Percentiles rank a stretch among this genome's conserved stretches.
These are phyloP conservation scores for Neodontobutis hainanensis DNA, from an alignment of 2,113 vertebrate genomes.

Conservation along the genomic window DNA sequence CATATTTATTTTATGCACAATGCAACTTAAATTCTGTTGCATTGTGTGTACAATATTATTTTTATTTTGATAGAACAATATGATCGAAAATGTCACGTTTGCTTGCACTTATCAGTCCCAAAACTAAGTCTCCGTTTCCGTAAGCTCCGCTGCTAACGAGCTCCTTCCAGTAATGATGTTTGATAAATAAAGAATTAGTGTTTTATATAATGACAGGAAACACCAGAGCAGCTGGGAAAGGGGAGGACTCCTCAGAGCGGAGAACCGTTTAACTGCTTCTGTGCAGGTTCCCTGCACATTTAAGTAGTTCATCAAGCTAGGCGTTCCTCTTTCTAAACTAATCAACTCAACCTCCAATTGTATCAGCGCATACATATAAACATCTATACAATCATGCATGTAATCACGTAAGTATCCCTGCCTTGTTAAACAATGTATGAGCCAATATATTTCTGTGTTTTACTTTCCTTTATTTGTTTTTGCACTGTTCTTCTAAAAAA, in stretches of 20 bases:
- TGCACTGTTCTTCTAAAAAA: too few relatives aligned
- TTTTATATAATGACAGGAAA: slow-evolving; percentile 51
- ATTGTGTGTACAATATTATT: too few relatives aligned
- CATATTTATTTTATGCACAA: too few relatives aligned
- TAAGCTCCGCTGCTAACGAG: slow-evolving; percentile 2
- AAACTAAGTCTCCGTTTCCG: neutral
- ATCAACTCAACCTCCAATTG: too few relatives aligned
- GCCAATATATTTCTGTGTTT: too few relatives aligned
- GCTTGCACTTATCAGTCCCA: neutral
- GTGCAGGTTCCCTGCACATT: neutral
- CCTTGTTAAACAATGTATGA: too few relatives aligned
- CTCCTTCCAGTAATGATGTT: slow-evolving; percentile 16
- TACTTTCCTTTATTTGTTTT: too few relatives aligned
- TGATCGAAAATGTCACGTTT: neutral
- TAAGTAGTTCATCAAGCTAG: neutral
- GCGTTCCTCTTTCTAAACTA: too few relatives aligned
- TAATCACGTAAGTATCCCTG: too few relatives aligned
- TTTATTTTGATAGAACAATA: neutral
- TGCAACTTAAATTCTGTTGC: too few relatives aligned
- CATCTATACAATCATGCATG: too few relatives aligned
- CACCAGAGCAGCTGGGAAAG: neutral
- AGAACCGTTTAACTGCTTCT: neutral
- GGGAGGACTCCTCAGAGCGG: slow-evolving; percentile 18
- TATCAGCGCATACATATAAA: too few relatives aligned
- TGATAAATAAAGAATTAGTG: slow-evolving; percentile 31